Conservation (phyloP, 2,888 invertebrate genomes). For the Torymus tubicola region DNA sequence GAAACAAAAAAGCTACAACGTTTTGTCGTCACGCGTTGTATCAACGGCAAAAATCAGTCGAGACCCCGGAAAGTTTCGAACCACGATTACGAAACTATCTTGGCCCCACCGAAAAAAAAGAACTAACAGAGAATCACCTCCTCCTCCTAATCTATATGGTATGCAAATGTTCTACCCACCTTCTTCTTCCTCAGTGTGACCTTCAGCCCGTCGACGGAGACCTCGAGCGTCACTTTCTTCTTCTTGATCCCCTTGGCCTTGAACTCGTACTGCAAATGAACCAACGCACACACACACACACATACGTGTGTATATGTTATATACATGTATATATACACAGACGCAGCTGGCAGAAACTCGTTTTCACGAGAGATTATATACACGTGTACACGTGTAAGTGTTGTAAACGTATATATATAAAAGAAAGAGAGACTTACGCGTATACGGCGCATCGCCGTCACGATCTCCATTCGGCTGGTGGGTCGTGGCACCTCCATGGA, state of each 20-base stretch:
- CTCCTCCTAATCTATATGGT: too few relatives aligned
- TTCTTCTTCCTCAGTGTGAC: slow-evolving; percentile 91
- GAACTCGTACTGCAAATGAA: slow-evolving; percentile 93
- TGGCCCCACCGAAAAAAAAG: too few relatives aligned
- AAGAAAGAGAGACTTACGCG: slow-evolving; percentile 83
- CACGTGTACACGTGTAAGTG: background rate
- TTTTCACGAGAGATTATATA: slow-evolving; percentile 21
- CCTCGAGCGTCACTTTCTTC: slow-evolving; percentile 95
- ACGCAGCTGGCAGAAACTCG: slow-evolving; percentile 20
- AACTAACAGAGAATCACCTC: too few relatives aligned
- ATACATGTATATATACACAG: background rate
- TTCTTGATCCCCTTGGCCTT: slow-evolving; percentile 98
- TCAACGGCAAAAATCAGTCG: too few relatives aligned
- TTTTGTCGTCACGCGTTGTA: too few relatives aligned
- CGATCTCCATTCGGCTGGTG: slow-evolving; percentile 97
- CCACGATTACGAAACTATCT: too few relatives aligned
- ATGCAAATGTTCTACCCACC: slow-evolving; percentile 63
- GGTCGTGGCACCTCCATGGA: slow-evolving; percentile 98
- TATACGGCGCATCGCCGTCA: slow-evolving; percentile 98
- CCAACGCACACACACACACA: background rate
- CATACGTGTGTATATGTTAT: background rate
- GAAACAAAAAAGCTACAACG: too few relatives aligned
- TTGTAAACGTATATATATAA: background rate
- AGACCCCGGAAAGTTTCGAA: too few relatives aligned
- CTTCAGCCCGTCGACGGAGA: slow-evolving; percentile 96